These are phyloP conservation scores for Thunnus maccoyii DNA, from an alignment of 2,113 vertebrate genomes.

Conservation along the genomic window DNA sequence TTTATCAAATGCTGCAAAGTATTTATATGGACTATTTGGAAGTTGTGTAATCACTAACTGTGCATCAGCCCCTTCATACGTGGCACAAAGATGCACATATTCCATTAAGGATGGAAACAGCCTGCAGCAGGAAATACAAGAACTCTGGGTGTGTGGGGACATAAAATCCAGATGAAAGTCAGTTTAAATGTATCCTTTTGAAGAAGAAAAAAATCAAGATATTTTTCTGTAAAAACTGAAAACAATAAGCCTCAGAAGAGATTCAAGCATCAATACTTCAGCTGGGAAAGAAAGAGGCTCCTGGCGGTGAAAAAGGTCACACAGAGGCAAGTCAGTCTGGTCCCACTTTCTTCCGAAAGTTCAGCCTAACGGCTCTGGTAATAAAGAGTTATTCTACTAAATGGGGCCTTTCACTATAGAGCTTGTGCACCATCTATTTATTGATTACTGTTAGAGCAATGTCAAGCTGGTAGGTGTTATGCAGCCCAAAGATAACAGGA, in stretches of 20 bases:
- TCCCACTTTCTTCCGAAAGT: conserved; percentile 24
- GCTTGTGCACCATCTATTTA: conserved; percentile 10
- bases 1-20: too few species aligned
- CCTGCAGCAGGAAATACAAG: too few species aligned
- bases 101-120: too few species aligned
- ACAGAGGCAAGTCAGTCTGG: conserved; percentile 5
- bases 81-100: too few species aligned
- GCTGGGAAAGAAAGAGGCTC: neutral
- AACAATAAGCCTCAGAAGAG: neutral
- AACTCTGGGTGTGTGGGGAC: neutral
- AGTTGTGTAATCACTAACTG: too few species aligned
- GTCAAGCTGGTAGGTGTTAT: conserved; percentile 3
- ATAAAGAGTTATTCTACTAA: conserved; percentile 4
- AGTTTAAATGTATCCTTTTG: too few species aligned
- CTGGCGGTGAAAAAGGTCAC: conserved; percentile 23
- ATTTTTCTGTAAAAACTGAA: neutral
- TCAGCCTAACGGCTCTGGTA: conserved; percentile 3
- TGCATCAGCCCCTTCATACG: too few species aligned
- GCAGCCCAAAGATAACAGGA: conserved; percentile 35
- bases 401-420: neutral
- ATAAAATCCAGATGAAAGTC: too few species aligned
- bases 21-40: too few species aligned
- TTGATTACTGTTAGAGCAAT: conserved; percentile 26
- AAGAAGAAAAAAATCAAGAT: neutral
- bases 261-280: neutral